These are phyloP conservation scores for Mycetomoellerius zeteki DNA, from an alignment of 1,140 invertebrate genomes.

Conservation along the genomic window DNA sequence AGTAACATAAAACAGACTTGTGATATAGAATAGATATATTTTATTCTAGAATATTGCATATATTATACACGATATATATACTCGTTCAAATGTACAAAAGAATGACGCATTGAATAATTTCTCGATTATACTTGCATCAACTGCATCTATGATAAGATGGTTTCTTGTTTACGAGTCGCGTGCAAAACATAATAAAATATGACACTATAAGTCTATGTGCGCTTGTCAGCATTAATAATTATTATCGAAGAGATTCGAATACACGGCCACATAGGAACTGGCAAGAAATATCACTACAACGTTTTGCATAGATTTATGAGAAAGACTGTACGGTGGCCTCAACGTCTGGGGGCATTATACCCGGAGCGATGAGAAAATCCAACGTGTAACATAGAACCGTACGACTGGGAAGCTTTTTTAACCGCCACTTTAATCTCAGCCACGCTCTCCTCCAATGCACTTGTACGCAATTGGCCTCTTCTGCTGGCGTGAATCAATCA, in stretches of 20 bases:
- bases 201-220: not conserved
- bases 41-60: conserved; percentile 8
- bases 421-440: conserved; percentile 51
- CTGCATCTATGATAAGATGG: not conserved
- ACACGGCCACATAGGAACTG: conserved; percentile 5
- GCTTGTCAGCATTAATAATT: conserved; percentile 19
- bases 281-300: conserved; percentile 45
- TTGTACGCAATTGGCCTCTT: not conserved
- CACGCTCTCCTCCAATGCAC: not conserved
- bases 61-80: not conserved
- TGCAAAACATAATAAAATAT: conserved; percentile 14
- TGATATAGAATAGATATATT: not conserved
- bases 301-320: conserved; percentile 50
- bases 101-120: not conserved
- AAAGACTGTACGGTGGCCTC: conserved; percentile 65
- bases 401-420: conserved; percentile 59
- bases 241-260: conserved; percentile 34
- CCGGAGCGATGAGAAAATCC: conserved; percentile 70
- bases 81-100: not conserved
- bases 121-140: not conserved
- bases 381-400: conserved; percentile 32
- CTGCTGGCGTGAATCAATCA: not conserved
- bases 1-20: not conserved
- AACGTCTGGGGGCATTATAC: conserved; percentile 68
- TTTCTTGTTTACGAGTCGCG: not conserved